Conservation (phyloP, 2,888 invertebrate genomes). For the Catonia carolina region DNA sequence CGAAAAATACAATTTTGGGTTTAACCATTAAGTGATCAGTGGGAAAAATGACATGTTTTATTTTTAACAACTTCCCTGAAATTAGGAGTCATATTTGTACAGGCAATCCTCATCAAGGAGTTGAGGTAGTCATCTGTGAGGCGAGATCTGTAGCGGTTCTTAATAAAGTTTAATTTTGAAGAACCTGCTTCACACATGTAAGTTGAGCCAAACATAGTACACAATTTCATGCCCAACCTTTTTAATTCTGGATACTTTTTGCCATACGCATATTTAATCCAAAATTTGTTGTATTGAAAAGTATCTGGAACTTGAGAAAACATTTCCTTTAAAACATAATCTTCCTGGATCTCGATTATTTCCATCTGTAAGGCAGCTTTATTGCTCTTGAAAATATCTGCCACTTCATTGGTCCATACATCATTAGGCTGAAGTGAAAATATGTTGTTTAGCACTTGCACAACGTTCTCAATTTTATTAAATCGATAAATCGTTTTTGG, state of each 20-base stretch:
- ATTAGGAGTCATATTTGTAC: slow-evolving; percentile 3
- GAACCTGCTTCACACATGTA: slow-evolving; percentile 22
- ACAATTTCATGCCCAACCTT: slow-evolving; percentile 20
- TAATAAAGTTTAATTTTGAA: slow-evolving; percentile 22
- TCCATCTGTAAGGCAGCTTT: slow-evolving; percentile 33
- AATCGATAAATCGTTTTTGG: slow-evolving; percentile 31
- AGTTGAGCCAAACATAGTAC: slow-evolving; percentile 23
- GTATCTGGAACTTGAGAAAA: slow-evolving; percentile 15
- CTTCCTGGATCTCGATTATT: slow-evolving; percentile 34
- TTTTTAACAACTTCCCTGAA: slow-evolving; percentile 11
- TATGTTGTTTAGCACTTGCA: slow-evolving; percentile 33
- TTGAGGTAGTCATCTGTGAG: slow-evolving; percentile 20
- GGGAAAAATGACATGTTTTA: slow-evolving; percentile 21
- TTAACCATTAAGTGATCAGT: neutral
- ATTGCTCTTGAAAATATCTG: slow-evolving; percentile 29
- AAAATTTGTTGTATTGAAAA: slow-evolving; percentile 21
- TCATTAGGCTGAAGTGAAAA: slow-evolving; percentile 32
- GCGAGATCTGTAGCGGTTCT: slow-evolving; percentile 17
- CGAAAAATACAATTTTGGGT: slow-evolving; percentile 6
- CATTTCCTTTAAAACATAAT: slow-evolving; percentile 25
- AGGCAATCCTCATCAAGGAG: slow-evolving; percentile 12
- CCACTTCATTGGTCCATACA: slow-evolving; percentile 33
- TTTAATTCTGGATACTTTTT: too few species aligned
- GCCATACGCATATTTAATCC: slow-evolving; percentile 19
- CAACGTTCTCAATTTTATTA: slow-evolving; percentile 33